A percentile compares a stretch with the other conserved stretches of the same genome.
Conservation (phyloP, 1,140 invertebrate species). For the Bombus picipes region DNA sequence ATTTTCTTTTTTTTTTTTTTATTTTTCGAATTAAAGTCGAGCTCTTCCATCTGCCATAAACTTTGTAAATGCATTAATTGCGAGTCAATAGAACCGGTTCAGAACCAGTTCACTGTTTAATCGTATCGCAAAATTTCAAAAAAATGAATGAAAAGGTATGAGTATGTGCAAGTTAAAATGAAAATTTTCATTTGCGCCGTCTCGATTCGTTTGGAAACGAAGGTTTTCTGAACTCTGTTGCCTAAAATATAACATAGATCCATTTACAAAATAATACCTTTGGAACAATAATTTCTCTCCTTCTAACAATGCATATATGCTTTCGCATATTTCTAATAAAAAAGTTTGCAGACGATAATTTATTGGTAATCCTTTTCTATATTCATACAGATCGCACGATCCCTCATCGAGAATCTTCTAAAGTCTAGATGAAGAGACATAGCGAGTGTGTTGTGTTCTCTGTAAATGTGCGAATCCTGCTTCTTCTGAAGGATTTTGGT, state of each 20-base stretch:
- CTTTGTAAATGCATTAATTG: not conserved
- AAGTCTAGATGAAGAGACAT: slow-evolving; percentile 1
- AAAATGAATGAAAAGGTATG: not conserved
- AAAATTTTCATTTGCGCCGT: not conserved
- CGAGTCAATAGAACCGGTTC: not conserved
- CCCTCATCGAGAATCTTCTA: not conserved
- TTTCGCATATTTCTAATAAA: no score
- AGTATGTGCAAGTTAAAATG: not conserved
- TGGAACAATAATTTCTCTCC: no score
- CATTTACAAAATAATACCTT: no score
- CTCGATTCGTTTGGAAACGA: not conserved
- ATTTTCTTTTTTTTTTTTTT: not conserved
- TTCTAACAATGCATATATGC: no score
- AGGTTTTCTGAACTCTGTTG: not conserved
- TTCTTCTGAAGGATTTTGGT: slow-evolving; percentile 33
- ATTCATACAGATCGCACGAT: slow-evolving; percentile 30
- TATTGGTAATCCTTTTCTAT: not conserved
- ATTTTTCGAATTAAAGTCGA: no score
- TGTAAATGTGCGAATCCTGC: slow-evolving; percentile 1
- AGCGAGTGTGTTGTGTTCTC: not conserved
- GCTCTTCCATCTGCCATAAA: not conserved
- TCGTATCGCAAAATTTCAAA: not conserved
- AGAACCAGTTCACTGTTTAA: not conserved
- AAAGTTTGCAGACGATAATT: no score
- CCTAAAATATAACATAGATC: not conserved